phyloP scores from a whole-genome alignment of 2,888 invertebrate species.

The Epiperipatus broadwayi region DNA sequence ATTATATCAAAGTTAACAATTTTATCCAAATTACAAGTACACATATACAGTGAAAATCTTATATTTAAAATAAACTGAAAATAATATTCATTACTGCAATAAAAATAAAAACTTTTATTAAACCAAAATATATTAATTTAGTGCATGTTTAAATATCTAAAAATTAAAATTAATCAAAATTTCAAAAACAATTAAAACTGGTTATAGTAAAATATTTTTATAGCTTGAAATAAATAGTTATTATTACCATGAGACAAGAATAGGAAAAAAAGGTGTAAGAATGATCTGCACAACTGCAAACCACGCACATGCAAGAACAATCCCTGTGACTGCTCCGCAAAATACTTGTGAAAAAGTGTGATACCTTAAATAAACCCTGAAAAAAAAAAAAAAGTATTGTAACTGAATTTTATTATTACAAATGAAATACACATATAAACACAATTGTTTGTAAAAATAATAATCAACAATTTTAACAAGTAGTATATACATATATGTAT shows the following conservation, averaged over 20 bases:
- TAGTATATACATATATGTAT: too few species aligned
- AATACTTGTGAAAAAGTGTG: slow-evolving; percentile 63
- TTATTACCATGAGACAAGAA: slow-evolving; percentile 62
- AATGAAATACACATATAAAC: neutral
- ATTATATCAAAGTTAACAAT: too few species aligned
- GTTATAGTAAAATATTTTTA: neutral
- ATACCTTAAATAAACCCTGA: slow-evolving; percentile 64
- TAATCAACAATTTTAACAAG: too few species aligned
- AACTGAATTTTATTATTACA: neutral
- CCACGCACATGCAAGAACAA: slow-evolving; percentile 55
- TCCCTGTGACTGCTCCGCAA: slow-evolving; percentile 53
- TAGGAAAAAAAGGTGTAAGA: slow-evolving; percentile 64
- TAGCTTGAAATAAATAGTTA: slow-evolving; percentile 7
- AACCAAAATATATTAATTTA: too few species aligned
- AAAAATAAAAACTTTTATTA: too few species aligned
- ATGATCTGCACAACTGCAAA: slow-evolving; percentile 56
- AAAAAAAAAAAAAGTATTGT: slow-evolving; percentile 31
- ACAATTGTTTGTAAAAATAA: too few species aligned
- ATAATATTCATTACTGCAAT: too few species aligned
- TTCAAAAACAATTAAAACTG: slow-evolving; percentile 1
- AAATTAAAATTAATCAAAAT: too few species aligned
- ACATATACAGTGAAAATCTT: too few species aligned
- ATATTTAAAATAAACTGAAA: too few species aligned
- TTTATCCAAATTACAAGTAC: too few species aligned
- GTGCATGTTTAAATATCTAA: too few species aligned